Evolutionary conservation across 1,140 invertebrate genomes (phyloP).

Genomic region (Drosophila nannoptera): DNA sequence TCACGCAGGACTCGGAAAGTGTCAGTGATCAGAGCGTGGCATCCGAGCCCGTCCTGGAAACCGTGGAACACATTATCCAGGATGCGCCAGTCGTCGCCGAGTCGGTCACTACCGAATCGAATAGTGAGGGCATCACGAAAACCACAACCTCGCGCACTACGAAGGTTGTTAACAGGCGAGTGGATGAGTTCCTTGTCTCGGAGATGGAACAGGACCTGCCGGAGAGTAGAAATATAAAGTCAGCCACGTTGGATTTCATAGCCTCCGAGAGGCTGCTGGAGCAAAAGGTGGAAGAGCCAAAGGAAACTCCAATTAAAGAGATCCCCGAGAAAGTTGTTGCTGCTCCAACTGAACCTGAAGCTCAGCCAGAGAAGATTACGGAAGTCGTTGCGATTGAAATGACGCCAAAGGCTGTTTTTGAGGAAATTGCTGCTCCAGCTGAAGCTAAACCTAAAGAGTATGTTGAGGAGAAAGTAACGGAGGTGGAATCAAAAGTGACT

Average conservation of each 20-base stretch:
- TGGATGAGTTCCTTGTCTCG: conserved; percentile 14
- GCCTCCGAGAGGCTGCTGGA: conserved; percentile 37
- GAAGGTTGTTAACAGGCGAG: conserved; percentile 45
- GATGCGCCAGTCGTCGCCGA: conserved; percentile 62
- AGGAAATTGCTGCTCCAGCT: too few relatives aligned
- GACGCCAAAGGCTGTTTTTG: too few relatives aligned
- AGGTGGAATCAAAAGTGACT: too few relatives aligned
- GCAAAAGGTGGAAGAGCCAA: conserved; percentile 2
- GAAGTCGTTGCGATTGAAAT: too few relatives aligned
- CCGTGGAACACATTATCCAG: conserved; percentile 47
- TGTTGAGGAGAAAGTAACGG: too few relatives aligned
- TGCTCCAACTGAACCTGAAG: too few relatives aligned
- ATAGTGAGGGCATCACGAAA: conserved; percentile 60
- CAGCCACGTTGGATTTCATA: conserved; percentile 53
- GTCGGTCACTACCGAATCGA: conserved; percentile 66
- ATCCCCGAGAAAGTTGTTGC: too few relatives aligned
- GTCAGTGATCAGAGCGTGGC: conserved; percentile 53
- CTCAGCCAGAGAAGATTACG: too few relatives aligned
- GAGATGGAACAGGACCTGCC: background rate
- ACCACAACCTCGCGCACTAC: conserved; percentile 63
- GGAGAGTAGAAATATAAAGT: conserved; percentile 22
- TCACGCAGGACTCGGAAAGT: conserved; percentile 57
- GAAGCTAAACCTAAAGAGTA: too few relatives aligned
- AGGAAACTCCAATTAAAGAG: conserved; percentile 5
- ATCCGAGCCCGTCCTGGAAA: conserved; percentile 35